These are phyloP conservation scores for Trematocara caparti DNA, from an alignment of 2,797 vertebrate genomes.

Conservation along the genomic window DNA sequence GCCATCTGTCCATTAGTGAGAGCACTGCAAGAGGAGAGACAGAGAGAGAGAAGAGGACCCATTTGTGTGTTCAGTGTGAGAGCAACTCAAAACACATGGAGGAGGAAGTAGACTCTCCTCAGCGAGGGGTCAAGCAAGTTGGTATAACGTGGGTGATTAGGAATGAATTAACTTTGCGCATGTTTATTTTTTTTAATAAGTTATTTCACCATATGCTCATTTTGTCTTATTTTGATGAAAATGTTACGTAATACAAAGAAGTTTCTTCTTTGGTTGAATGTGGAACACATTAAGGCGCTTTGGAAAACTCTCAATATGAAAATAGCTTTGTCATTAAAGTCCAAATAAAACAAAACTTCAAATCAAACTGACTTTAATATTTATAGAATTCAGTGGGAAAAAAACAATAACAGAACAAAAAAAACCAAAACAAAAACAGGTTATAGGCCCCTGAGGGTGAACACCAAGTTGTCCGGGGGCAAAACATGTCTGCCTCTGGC, in stretches of 20 bases:
- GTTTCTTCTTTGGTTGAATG: not conserved
- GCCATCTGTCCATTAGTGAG: constrained; percentile 77
- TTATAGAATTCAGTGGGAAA: not conserved
- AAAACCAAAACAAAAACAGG: not conserved
- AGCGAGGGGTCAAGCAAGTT: constrained; percentile 45
- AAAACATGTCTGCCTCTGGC: constrained; percentile 51
- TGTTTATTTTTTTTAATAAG: not conserved
- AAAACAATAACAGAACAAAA: not conserved
- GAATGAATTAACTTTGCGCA: not conserved
- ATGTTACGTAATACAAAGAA: not conserved
- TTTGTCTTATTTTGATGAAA: not conserved
- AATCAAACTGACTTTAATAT: not conserved
- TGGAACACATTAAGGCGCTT: not conserved
- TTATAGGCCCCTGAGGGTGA: constrained; percentile 17
- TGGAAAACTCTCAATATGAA: not conserved
- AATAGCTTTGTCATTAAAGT: not conserved
- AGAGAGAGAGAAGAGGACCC: constrained; percentile 26
- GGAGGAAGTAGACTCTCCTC: constrained; percentile 9
- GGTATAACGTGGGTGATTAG: constrained; percentile 9
- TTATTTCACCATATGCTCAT: not conserved
- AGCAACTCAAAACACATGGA: constrained; percentile 52
- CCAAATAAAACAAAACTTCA: not conserved
- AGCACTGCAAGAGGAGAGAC: constrained; percentile 58
- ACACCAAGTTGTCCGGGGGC: constrained; percentile 32
- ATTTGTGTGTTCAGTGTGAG: constrained; percentile 56